Conservation (phyloP, 2,113 vertebrate genomes). For the Macaca nemestrina region DNA sequence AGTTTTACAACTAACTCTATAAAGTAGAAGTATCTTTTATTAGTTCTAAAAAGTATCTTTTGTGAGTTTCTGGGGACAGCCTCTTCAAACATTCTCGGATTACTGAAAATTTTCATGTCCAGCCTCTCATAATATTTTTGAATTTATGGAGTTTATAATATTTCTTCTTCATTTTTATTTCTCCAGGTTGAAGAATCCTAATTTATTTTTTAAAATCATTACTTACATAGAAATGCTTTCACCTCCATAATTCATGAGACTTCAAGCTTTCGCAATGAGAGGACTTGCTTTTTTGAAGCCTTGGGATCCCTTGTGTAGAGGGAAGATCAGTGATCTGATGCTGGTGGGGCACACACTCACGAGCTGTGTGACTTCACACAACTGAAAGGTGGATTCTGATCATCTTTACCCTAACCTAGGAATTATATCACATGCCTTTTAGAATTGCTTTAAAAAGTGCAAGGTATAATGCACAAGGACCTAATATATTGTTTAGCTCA, state of each 20-base stretch:
- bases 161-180: conserved; percentile 68
- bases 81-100: conserved; percentile 59
- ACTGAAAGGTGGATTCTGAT: background rate
- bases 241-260: conserved; percentile 57
- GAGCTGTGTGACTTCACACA: background rate
- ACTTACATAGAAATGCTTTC: conserved; percentile 32
- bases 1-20: conserved; percentile 67
- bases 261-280: conserved; percentile 34
- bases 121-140: conserved; percentile 66
- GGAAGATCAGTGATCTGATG: background rate
- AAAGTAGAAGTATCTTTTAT: conserved; percentile 73
- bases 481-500: background rate
- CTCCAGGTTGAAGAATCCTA: conserved; percentile 52
- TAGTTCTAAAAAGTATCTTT: conserved; percentile 66
- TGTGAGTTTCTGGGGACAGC: conserved; percentile 66
- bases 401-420: background rate
- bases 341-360: background rate
- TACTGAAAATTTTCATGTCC: conserved; percentile 59
- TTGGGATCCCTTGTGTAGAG: background rate
- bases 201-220: conserved; percentile 9
- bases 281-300: background rate
- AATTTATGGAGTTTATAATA: conserved; percentile 69
- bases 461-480: accelerated
- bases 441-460: background rate
- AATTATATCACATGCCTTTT: background rate